Base-by-base conservation (phyloP, 1,140 invertebrate species). In the Helicorthomorpha holstii region DNA sequence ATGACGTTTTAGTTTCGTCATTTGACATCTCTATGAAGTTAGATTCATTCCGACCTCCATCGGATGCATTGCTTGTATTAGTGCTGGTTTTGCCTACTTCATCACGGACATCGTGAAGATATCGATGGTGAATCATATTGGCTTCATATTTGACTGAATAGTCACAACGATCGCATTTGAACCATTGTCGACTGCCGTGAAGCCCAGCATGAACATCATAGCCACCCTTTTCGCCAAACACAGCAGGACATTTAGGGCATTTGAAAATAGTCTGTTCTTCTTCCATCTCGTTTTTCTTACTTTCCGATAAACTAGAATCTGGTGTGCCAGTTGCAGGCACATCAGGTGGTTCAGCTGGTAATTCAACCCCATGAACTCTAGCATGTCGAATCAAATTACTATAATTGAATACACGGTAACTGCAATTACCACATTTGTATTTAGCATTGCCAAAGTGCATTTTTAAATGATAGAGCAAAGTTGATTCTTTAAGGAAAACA, bases 121-220 rank as follows among this genome's bases (percentile, higher is more conserved):
- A 78, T 60, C 81, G 67, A 60, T 88, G 85, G 61, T 86, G 83
- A 16, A 79, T 74, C 58, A 82, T 83, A 66, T 85, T 87, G 0
- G 83, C 82, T 56, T 82, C 84, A 64, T 84, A 85, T 57, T 83
- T 85, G 0, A 90, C 86, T 1, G 85, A 84, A 65, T 91, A 92
- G 66, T 91, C 86, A 64, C 88, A 92, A 3, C 77, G 74, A 54
- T 83, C 77, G 68, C 88, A 92, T 53, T 78, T 80, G 64, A 85
- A 89, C 54, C 80, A 75, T 64, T 87, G 83, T 56, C 82, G 80
- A 0, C 84, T 82, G 4, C 85, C 85, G 63, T 92, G 88, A 1
- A 91, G 65, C 3, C 79, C 79, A 54, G 86, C 66, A 66, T 91
- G 88, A 16, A 85, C 76, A 60, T 83, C 80, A 62, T 85, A 90